phyloP scores from a whole-genome alignment of 1,140 invertebrate genomes.

The Megathymus violae region DNA sequence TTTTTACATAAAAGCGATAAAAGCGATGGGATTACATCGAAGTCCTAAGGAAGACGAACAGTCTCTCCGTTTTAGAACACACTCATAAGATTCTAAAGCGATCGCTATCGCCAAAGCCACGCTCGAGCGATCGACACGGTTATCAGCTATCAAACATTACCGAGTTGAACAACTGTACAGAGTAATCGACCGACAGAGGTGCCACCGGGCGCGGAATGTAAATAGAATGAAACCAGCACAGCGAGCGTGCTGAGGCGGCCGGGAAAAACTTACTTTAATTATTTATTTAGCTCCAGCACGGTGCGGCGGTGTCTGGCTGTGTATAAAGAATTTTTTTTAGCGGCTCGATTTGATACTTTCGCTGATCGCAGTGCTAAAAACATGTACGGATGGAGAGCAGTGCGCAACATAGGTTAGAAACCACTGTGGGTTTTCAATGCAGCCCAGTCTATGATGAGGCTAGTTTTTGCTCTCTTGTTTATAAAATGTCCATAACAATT shows the following conservation, averaged over 20 bases:
- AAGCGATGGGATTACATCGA: no score
- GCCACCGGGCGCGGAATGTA: conserved; percentile 57
- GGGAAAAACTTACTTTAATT: conserved; percentile 55
- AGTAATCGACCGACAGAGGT: conserved; percentile 26
- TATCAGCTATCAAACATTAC: conserved; percentile 8
- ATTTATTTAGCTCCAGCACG: conserved; percentile 48
- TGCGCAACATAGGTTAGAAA: no score
- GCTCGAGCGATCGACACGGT: conserved; percentile 12
- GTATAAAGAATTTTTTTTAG: conserved; percentile 22
- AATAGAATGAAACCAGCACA: conserved; percentile 61
- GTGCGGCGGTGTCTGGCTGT: conserved; percentile 28
- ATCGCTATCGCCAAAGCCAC: background rate
- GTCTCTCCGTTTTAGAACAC: background rate
- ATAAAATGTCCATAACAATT: no score
- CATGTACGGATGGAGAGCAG: no score
- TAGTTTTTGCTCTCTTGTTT: no score
- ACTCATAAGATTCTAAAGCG: background rate
- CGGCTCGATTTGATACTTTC: background rate
- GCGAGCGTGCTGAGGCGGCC: conserved; percentile 43
- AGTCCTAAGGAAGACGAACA: no score
- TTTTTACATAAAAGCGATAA: no score
- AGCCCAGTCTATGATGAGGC: no score
- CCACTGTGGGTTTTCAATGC: no score
- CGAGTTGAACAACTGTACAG: conserved; percentile 7
- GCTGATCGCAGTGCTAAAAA: no score